Base-by-base conservation (phyloP, 1,140 invertebrate genomes). In the Polypedilum vanderplanki region DNA sequence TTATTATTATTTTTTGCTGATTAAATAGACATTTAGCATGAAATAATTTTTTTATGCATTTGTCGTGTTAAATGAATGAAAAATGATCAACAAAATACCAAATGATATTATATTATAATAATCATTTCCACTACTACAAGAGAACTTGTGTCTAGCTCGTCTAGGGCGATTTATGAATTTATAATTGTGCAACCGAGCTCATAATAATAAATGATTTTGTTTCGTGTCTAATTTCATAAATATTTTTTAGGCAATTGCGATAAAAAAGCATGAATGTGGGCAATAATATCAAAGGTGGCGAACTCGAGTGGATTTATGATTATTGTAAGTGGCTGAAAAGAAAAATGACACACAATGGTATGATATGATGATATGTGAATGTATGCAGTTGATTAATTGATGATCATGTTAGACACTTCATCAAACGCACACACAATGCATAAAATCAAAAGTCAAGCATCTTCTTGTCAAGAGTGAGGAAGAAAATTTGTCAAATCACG, bases 21-120 rank as follows among this genome's bases (percentile, higher is more conserved):
- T 70, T 70, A 70, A 70, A 70, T 70, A 70, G 65, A 70, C 65
- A 70, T 70, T 70, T 70, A 70, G 65, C 65, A 70, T 70, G 65
- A 70, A 70, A 70, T 70, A 22, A 57, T 57, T 57, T 57, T 57
- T 57, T 57, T 57, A 57, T 57, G 46, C 46, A 57, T 57, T 57
- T 57, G 46, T 57, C 46, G 46, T 57, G 46, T 57, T 57, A 57
- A 57, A 57, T 57, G 46, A 57, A 57, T 57, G 46, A 57, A 57
- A 57, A 57, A 57, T 57, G 46, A 57, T 57, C 46, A 57, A 57
- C 46, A 57, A 57, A 57, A 57, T n/a, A 57, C 9, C 46, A 57
- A 57, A 57, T 57, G 46, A 57, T 57, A 57, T 57, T 57, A 57
- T 46, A 46, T n/a, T n/a, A n/a, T n/a, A n/a, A n/a, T n/a, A n/a